phyloP scores from a whole-genome alignment of 37 sponge, comb jelly and placozoan species.

The Eunapius fragilis region DNA sequence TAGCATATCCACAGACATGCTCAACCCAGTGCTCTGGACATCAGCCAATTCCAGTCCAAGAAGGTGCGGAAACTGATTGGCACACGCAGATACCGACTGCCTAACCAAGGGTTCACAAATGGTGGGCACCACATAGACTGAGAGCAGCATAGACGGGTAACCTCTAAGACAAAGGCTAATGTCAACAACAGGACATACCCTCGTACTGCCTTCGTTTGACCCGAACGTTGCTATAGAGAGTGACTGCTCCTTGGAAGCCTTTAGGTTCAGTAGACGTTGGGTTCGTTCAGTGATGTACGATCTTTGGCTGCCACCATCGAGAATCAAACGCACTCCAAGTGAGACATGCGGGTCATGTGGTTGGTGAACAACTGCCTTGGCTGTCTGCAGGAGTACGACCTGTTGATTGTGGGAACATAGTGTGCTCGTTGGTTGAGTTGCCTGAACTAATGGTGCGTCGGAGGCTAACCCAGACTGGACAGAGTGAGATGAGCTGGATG shows the following conservation, averaged over 20 bases:
- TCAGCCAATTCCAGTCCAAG: too few species aligned
- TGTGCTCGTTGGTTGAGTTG: background rate
- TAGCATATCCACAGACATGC: background rate
- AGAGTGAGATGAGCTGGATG: too few species aligned
- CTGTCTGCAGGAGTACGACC: constrained; percentile 12
- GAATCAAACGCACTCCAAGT: background rate
- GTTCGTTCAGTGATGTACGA: constrained; percentile 34
- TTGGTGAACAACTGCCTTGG: constrained; percentile 4
- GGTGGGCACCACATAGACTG: background rate
- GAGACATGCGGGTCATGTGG: background rate
- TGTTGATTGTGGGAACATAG: background rate
- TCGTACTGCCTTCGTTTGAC: constrained; percentile 1
- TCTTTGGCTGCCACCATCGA: constrained; percentile 23
- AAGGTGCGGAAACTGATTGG: too few species aligned
- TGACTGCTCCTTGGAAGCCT: background rate
- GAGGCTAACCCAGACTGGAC: too few species aligned
- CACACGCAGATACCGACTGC: background rate
- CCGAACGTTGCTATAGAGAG: constrained; percentile 25
- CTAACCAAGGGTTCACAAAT: background rate
- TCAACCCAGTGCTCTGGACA: background rate
- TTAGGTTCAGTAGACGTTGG: background rate
- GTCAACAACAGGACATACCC: background rate
- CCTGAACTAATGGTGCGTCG: background rate
- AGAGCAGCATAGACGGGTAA: background rate
- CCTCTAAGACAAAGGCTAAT: background rate